Percentiles rank a stretch among this genome's conserved stretches.
These are phyloP conservation scores for Hedychridium roseum DNA, from an alignment of 2,888 invertebrate species.

Conservation along the genomic window DNA sequence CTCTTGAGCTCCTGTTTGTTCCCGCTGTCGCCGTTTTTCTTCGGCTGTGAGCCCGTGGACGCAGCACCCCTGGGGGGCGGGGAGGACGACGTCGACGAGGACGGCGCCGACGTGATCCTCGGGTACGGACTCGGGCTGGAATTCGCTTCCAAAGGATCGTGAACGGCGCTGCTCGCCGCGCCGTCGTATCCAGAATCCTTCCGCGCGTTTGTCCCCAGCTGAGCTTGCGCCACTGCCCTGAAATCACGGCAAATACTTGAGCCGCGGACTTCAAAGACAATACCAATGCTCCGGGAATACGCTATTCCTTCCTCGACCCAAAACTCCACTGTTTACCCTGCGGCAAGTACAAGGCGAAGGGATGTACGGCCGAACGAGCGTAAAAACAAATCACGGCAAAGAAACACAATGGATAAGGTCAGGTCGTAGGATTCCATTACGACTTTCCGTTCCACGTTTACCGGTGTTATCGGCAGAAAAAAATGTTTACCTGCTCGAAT, in stretches of 20 bases:
- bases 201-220: conserved; percentile 45
- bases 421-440: too few species aligned
- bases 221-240: conserved; percentile 59
- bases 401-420: too few species aligned
- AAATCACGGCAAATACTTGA: conserved; percentile 50
- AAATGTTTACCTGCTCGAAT: too few species aligned
- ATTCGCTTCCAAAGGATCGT: conserved; percentile 53
- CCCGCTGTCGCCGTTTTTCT: conserved; percentile 53
- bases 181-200: conserved; percentile 57
- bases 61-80: conserved; percentile 43
- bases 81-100: conserved; percentile 56
- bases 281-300: too few species aligned
- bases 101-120: conserved; percentile 55
- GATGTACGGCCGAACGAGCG: too few species aligned
- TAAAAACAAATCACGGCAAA: too few species aligned
- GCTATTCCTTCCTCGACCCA: neutral
- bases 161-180: conserved; percentile 49
- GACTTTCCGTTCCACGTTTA: too few species aligned
- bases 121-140: conserved; percentile 59
- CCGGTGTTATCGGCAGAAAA: too few species aligned
- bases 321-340: too few species aligned
- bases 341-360: too few species aligned
- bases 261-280: too few species aligned
- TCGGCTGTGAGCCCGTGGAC: conserved; percentile 39
- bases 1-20: conserved; percentile 56